Percentiles rank a stretch among this genome's conserved stretches.
These are phyloP conservation scores for Acipenser transmontanus DNA, from an alignment of 2,797 vertebrate species.

Conservation along the genomic window DNA sequence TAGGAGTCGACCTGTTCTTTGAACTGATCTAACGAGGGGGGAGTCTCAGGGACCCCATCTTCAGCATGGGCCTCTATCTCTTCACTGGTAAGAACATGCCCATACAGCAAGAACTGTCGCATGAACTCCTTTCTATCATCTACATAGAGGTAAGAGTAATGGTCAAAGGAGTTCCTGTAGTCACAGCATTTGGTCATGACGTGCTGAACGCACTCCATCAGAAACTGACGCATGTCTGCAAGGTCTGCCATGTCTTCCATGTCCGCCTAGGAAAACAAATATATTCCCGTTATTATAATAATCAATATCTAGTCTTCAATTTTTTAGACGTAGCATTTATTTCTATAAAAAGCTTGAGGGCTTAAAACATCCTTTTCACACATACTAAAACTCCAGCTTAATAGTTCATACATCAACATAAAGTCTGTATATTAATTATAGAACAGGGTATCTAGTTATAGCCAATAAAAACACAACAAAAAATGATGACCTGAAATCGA, in stretches of 20 bases:
- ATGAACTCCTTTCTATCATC: slow-evolving; percentile 76
- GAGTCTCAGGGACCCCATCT: slow-evolving; percentile 52
- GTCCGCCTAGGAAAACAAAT: slow-evolving; percentile 55
- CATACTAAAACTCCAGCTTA: too few species aligned
- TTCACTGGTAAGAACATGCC: slow-evolving; percentile 55
- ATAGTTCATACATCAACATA: too few species aligned
- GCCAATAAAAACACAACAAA: too few species aligned
- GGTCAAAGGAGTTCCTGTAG: slow-evolving; percentile 61
- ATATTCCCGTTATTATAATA: too few species aligned
- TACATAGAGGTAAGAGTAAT: slow-evolving; percentile 70
- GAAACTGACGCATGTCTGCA: slow-evolving; percentile 46
- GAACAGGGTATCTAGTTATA: too few species aligned
- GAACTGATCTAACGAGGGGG: slow-evolving; percentile 66
- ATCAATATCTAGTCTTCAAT: too few species aligned
- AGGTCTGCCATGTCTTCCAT: slow-evolving; percentile 74
- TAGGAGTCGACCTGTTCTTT: slow-evolving; percentile 75
- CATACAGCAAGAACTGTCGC: slow-evolving; percentile 70
- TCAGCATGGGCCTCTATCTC: slow-evolving; percentile 57
- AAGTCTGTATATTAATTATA: too few species aligned
- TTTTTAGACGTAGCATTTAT: too few species aligned
- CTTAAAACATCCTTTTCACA: too few species aligned
- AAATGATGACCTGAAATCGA: too few species aligned
- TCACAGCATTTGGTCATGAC: slow-evolving; percentile 47
- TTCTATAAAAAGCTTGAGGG: too few species aligned
- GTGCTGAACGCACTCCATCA: slow-evolving; percentile 59